A percentile compares a stretch with the other conserved stretches of the same genome.
phyloP scores from a whole-genome alignment of 2,888 invertebrate species.

The Bhutanitis thaidina region DNA sequence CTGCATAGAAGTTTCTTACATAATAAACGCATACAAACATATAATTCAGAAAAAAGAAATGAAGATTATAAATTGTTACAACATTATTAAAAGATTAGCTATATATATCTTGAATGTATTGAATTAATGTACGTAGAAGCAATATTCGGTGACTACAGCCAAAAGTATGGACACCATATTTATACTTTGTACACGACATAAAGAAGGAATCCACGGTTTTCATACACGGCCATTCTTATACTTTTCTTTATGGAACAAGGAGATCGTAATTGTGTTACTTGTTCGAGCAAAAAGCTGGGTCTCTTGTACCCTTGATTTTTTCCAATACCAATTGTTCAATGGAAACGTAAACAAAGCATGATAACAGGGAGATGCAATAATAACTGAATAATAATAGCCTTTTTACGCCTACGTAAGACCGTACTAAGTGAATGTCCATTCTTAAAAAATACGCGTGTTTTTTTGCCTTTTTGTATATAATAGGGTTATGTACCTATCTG shows the following conservation, averaged over 20 bases:
- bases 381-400: constrained; percentile 3
- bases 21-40: too few relatives aligned
- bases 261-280: constrained; percentile 28
- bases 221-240: constrained; percentile 20
- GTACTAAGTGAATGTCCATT: too few relatives aligned
- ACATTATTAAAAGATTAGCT: too few relatives aligned
- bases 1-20: too few relatives aligned
- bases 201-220: constrained; percentile 19
- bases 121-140: too few relatives aligned
- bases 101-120: too few relatives aligned
- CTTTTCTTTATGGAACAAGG: constrained; percentile 3
- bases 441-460: too few relatives aligned
- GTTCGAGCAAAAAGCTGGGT: constrained; percentile 17
- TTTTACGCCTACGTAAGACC: constrained; percentile 4
- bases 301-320: neutral
- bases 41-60: too few relatives aligned
- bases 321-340: constrained; percentile 13
- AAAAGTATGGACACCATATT: neutral
- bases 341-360: constrained; percentile 15
- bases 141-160: too few relatives aligned
- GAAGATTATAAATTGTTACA: too few relatives aligned
- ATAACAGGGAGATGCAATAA: constrained; percentile 12
- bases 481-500: too few relatives aligned
- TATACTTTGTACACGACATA: constrained; percentile 6
- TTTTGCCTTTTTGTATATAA: too few relatives aligned